A percentile compares a stretch with the other conserved stretches of the same genome.
Conservation (phyloP, 2,888 invertebrate genomes). For the Onthophagus sagittarius region DNA sequence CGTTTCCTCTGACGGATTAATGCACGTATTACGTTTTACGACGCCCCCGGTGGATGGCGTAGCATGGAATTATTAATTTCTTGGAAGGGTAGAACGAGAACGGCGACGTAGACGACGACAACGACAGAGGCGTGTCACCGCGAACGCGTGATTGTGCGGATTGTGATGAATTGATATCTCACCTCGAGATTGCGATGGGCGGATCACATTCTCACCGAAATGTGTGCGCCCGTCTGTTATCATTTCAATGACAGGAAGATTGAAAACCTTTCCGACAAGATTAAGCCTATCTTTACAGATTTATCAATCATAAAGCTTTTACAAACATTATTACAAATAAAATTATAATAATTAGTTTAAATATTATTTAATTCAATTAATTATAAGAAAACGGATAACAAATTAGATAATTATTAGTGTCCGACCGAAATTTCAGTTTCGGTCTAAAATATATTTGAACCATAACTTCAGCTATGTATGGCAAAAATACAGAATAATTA, state of each 20-base stretch:
- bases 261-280: slow-evolving; percentile 1
- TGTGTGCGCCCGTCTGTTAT: slow-evolving; percentile 13
- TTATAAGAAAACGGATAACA: too few relatives aligned
- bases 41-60: slow-evolving; percentile 32
- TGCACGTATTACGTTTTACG: slow-evolving; percentile 47
- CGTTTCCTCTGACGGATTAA: slow-evolving; percentile 50
- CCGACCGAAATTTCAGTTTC: too few relatives aligned
- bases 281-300: not conserved
- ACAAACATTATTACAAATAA: not conserved
- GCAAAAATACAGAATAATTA: too few relatives aligned
- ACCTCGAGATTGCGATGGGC: slow-evolving; percentile 45
- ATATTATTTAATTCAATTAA: too few relatives aligned
- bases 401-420: too few relatives aligned
- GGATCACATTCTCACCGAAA: slow-evolving; percentile 31
- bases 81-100: slow-evolving; percentile 17
- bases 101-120: not conserved
- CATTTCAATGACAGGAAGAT: not conserved
- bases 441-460: too few relatives aligned
- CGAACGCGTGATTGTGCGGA: slow-evolving; percentile 24
- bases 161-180: slow-evolving; percentile 45
- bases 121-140: not conserved
- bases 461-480: too few relatives aligned
- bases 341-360: too few relatives aligned
- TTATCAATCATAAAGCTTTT: not conserved
- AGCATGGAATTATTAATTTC: slow-evolving; percentile 31